These are phyloP conservation scores for Pangasius larnaudii DNA, from an alignment of 2,797 vertebrate species.

Conservation along the genomic window DNA sequence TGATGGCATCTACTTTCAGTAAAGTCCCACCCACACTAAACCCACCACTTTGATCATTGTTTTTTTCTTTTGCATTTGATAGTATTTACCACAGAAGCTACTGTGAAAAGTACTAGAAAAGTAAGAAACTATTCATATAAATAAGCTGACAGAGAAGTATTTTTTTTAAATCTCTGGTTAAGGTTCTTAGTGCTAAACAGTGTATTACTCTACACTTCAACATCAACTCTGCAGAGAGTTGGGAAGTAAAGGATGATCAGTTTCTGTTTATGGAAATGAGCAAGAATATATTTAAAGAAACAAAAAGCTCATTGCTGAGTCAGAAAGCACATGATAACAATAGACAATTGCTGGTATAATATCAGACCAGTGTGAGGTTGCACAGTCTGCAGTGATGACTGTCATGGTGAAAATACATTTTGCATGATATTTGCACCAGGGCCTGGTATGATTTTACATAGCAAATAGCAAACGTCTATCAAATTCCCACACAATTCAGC, in stretches of 20 bases:
- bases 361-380: conserved; percentile 15
- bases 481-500: background rate
- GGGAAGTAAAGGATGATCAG: background rate
- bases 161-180: background rate
- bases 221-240: no score
- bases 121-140: background rate
- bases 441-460: conserved; percentile 34
- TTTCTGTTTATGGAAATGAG: conserved; percentile 4
- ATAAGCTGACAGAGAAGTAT: background rate
- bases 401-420: conserved; percentile 28
- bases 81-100: background rate
- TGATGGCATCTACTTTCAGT: background rate
- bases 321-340: background rate
- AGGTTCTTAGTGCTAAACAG: background rate
- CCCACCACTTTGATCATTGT: background rate
- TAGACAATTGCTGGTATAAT: background rate
- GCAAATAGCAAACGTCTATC: conserved; percentile 36
- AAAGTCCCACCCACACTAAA: background rate
- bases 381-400: background rate
- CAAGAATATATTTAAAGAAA: background rate
- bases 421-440: conserved; percentile 50
- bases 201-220: background rate
- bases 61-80: background rate
- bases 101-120: no score
- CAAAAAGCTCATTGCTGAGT: conserved; percentile 2